Evolutionary conservation across 2,797 vertebrate genomes (phyloP), one percentile per base, ranked within the genome.

Genomic region (Phataginus tetradactyla): DNA sequence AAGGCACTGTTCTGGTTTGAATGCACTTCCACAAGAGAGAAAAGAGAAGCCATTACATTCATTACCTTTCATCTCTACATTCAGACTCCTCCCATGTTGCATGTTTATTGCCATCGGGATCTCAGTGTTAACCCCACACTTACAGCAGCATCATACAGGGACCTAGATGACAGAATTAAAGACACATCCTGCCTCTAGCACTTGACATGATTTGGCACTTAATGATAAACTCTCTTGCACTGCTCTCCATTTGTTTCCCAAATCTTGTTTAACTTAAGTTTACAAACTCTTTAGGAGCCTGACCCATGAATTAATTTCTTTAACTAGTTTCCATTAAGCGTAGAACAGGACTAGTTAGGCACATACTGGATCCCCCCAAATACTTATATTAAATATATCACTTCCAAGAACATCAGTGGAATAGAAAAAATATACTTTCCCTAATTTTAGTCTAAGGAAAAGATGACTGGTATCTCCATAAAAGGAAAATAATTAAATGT

Each of bases 1-100:
- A 98, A 98, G 97, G 97, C 97, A 98, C 97, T 97, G 49, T 97
- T 96, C 92, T 96, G 96, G 95, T 97, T 97, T 94, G 90, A 97
- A 97, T 96, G 94, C 96, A 92, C 75, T 94, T 97, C 90, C 96
- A 97, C 96, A 98, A 97, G 96, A 97, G 96, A 97, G 97, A 97
- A 91, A 97, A 97, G 95, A 97, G 96, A 97, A 97, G 97, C 90
- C 97, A 53, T 96, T 97, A 98, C 97, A 98, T 97, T 98, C 96
- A 29, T 68, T 75, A 96, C 66, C 91, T 95, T 96, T 96, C 93
- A 96, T 93, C 78, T 96, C 95, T 97, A 98, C 97, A 97, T 98
- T 97, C 95, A 77, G 95, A 98, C 97, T 98, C 96, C 92, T 98
- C 97, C 86, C 49, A 51, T 77, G 29, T 90, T 94, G 92, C 66